These are phyloP conservation scores for Pyxicephalus adspersus DNA, from an alignment of 2,113 vertebrate species.

Conservation along the genomic window DNA sequence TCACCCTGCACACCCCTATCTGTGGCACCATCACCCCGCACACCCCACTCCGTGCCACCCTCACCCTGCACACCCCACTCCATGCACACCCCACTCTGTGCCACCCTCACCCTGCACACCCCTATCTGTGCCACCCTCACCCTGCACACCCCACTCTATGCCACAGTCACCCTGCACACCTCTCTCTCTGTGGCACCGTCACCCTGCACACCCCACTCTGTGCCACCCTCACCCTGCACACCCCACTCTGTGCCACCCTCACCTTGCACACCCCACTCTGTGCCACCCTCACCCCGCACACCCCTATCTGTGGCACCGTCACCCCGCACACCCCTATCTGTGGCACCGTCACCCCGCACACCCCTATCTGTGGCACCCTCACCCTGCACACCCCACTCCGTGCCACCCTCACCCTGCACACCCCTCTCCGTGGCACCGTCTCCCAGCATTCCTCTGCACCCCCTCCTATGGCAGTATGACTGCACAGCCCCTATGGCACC, in stretches of 20 bases:
- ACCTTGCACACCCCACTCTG: background rate
- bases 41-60: too few relatives aligned
- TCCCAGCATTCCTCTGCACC: background rate
- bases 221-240: background rate
- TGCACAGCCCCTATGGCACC: background rate
- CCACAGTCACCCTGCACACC: background rate
- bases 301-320: background rate
- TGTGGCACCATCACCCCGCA: too few relatives aligned
- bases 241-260: background rate
- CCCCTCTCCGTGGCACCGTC: background rate
- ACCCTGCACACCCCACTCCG: background rate
- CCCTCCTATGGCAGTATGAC: background rate
- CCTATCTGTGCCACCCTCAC: background rate
- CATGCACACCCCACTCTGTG: too few relatives aligned
- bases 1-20: too few relatives aligned
- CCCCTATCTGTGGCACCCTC: background rate
- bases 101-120: background rate
- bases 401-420: background rate
- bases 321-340: background rate
- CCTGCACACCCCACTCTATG: background rate
- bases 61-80: background rate
- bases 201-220: background rate
- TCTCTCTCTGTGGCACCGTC: background rate
- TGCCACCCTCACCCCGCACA: background rate
- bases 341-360: background rate